phyloP scores from a whole-genome alignment of 2,888 invertebrate species.

The Formica aserva region DNA sequence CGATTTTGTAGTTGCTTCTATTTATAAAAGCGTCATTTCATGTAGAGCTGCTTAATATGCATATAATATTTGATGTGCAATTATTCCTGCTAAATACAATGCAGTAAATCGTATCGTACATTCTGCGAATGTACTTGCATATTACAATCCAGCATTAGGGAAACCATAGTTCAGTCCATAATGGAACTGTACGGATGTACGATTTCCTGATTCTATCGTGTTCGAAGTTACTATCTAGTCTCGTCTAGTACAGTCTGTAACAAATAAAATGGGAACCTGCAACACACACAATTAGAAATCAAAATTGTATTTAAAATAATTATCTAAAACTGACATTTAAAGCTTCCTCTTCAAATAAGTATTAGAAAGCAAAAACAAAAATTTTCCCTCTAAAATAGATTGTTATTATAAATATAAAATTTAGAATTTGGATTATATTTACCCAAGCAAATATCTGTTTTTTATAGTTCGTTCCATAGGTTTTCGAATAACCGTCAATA shows the following conservation, averaged over 20 bases:
- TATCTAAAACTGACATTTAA: not conserved
- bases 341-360: not conserved
- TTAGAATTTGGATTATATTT: not conserved
- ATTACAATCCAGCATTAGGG: constrained; percentile 17
- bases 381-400: not conserved
- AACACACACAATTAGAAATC: not conserved
- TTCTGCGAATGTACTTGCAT: constrained; percentile 5
- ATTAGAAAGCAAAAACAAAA: not conserved
- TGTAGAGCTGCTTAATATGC: not conserved
- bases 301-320: not conserved
- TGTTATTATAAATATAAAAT: not conserved
- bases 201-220: constrained; percentile 43
- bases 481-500: too few relatives aligned
- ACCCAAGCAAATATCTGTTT: not conserved
- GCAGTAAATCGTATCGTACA: constrained; percentile 5
- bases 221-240: constrained; percentile 39
- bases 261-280: not conserved
- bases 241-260: constrained; percentile 2
- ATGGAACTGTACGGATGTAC: constrained; percentile 35
- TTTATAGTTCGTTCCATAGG: too few relatives aligned
- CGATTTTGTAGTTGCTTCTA: not conserved
- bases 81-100: constrained; percentile 26
- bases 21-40: not conserved
- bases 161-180: constrained; percentile 35
- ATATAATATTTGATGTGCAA: constrained; percentile 18